These are phyloP conservation scores for Arenaria interpres DNA, from an alignment of 2,113 vertebrate genomes.

Conservation along the genomic window DNA sequence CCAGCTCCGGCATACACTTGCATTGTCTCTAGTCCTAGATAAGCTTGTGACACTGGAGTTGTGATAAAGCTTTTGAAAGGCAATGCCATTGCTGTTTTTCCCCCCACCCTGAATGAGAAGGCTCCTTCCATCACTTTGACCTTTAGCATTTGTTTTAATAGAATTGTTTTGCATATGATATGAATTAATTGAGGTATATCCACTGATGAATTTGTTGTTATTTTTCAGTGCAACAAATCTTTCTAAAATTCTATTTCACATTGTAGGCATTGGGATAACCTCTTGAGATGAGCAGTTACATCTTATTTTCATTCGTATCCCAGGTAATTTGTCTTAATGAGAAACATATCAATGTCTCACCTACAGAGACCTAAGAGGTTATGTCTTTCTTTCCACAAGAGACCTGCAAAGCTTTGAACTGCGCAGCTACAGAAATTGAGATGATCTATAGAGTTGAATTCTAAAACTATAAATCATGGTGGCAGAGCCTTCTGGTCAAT, in stretches of 20 bases:
- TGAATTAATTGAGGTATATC: background rate
- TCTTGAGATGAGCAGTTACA: background rate
- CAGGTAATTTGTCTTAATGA: conserved; percentile 26
- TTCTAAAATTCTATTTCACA: background rate
- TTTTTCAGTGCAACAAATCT: background rate
- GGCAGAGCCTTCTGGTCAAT: conserved; percentile 15
- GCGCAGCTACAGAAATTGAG: background rate
- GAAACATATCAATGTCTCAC: background rate
- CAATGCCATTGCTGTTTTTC: background rate
- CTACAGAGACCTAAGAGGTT: background rate
- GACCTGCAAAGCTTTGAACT: background rate
- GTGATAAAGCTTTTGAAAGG: background rate
- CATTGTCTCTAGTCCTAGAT: background rate
- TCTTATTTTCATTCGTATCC: background rate
- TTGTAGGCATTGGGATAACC: background rate
- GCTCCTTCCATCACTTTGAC: background rate
- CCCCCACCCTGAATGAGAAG: background rate
- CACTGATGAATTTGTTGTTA: background rate
- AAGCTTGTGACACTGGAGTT: background rate
- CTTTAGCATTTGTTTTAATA: background rate
- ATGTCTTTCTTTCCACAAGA: background rate
- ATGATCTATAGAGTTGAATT: conserved; percentile 8
- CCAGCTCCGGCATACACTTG: accelerated
- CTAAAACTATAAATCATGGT: background rate
- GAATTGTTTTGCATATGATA: background rate